Evolutionary conservation across 1,140 invertebrate genomes (phyloP), one percentile per base, ranked within the genome.

Genomic region (Bemisia tabaci): DNA sequence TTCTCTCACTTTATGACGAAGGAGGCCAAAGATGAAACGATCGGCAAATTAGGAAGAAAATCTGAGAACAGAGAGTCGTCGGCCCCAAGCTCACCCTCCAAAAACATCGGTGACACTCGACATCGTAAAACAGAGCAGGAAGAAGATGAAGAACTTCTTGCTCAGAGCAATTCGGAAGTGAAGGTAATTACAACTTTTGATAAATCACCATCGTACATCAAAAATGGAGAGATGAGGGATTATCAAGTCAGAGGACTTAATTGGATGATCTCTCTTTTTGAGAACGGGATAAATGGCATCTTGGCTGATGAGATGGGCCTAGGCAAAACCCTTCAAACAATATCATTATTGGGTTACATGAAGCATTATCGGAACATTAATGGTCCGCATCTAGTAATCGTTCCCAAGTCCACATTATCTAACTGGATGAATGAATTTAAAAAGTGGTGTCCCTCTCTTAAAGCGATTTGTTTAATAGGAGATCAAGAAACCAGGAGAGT

Each of bases 71-170:
- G 82, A 66, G 70, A 65, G 26, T 33, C 68, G 61, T 69, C 64
- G 65, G 66, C 70, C 23, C 62, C 93, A 94, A 63, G 69, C 63
- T 63, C 70, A 59, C 27, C 24, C 23, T 61, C 63, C 12, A 75
- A 75, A 17, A 83, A 83, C 72, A 76, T 80, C 63, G 85, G 82
- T 77, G 87, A 89, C 78, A 94, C 98, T 78, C 86, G 97, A 2
- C 97, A 99, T 78, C 85, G 97, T 9, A 97, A 96, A 80, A 99
- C 97, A 0, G 97, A 99, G 77, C 92, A 99, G 79, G 97, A 99
- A 78, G 97, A 99, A 83, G 97, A 99, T 81, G 97, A 99, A 77
- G 96, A 99, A 75, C 78, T 99, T 1, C 77, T 99, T 33, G 91
- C 93, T 0, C 94, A 96, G 74, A 89, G 88, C 26, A 91, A 91